Evolutionary conservation across 2,888 invertebrate genomes (phyloP).

Genomic region (Azorinus chamasolen): DNA sequence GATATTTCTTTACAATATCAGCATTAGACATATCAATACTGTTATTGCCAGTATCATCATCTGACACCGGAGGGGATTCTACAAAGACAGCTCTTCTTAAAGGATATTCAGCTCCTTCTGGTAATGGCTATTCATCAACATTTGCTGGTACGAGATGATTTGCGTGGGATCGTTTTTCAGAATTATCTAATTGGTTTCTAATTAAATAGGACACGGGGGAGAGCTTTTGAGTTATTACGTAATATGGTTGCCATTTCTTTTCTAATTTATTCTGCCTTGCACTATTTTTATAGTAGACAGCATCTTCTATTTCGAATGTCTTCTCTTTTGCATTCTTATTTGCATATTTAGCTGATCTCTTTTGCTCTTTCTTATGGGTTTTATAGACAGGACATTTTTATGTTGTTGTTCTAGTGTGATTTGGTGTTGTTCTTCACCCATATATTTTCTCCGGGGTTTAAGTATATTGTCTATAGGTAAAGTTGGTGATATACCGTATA

Average conservation of each 20-base stretch:
- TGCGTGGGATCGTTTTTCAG: slow-evolving; percentile 14
- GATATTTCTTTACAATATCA: too few species aligned
- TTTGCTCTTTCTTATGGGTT: slow-evolving; percentile 19
- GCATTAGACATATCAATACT: too few species aligned
- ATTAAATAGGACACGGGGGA: slow-evolving; percentile 21
- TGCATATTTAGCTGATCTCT: slow-evolving; percentile 24
- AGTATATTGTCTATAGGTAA: slow-evolving; percentile 40
- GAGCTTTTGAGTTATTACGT: slow-evolving; percentile 28
- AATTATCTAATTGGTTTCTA: slow-evolving; percentile 24
- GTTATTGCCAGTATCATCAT: slow-evolving; percentile 1
- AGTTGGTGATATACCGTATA: slow-evolving; percentile 41
- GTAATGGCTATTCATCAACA: slow-evolving; percentile 24
- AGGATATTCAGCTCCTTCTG: not conserved
- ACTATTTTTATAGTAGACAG: slow-evolving; percentile 35
- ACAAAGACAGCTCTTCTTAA: slow-evolving; percentile 7
- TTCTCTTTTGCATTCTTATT: slow-evolving; percentile 29
- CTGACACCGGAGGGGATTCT: not conserved
- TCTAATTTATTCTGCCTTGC: slow-evolving; percentile 29
- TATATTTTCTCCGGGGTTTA: slow-evolving; percentile 30
- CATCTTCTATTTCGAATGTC: slow-evolving; percentile 40
- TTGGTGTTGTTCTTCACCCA: slow-evolving; percentile 36
- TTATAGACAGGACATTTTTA: slow-evolving; percentile 42
- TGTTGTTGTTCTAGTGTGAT: slow-evolving; percentile 52
- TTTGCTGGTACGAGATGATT: slow-evolving; percentile 25
- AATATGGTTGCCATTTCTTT: slow-evolving; percentile 32